phyloP scores from a whole-genome alignment of 2,888 invertebrate species.

The Hirtodrosophila confusa region DNA sequence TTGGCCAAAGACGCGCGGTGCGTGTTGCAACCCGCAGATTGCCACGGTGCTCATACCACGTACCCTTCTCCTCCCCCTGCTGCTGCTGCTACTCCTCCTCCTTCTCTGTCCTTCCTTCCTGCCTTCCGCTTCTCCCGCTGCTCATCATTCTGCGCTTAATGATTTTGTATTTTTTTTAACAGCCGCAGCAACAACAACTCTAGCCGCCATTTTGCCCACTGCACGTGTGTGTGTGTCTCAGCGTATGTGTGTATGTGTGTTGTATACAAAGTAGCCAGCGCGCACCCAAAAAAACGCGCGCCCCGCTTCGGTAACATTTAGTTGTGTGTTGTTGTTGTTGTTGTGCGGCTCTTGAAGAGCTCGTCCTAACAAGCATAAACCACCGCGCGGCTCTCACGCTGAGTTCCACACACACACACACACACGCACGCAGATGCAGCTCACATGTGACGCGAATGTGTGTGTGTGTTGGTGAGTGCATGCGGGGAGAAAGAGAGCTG shows the following conservation, averaged over 20 bases:
- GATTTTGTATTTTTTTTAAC: conserved; percentile 57
- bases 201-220: conserved; percentile 49
- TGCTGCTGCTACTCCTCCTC: conserved; percentile 4
- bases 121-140: background rate
- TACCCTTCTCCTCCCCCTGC: background rate
- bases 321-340: conserved; percentile 29
- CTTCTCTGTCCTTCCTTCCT: too few relatives aligned
- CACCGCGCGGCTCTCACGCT: conserved; percentile 62
- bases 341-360: conserved; percentile 53
- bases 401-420: conserved; percentile 24
- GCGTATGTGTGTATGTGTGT: conserved; percentile 13
- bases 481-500: conserved; percentile 3
- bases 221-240: background rate
- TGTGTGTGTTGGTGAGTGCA: conserved; percentile 14
- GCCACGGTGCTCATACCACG: conserved; percentile 21
- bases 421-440: too few relatives aligned
- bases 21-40: conserved; percentile 60
- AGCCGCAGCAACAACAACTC: conserved; percentile 39
- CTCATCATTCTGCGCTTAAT: conserved; percentile 53
- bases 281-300: conserved; percentile 51
- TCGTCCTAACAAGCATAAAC: conserved; percentile 66
- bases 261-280: conserved; percentile 56
- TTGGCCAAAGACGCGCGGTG: conserved; percentile 61
- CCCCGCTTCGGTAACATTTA: conserved; percentile 41
- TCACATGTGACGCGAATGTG: too few relatives aligned